These are phyloP conservation scores for Hylia prasina DNA, from an alignment of 2,113 vertebrate species.

Conservation along the genomic window DNA sequence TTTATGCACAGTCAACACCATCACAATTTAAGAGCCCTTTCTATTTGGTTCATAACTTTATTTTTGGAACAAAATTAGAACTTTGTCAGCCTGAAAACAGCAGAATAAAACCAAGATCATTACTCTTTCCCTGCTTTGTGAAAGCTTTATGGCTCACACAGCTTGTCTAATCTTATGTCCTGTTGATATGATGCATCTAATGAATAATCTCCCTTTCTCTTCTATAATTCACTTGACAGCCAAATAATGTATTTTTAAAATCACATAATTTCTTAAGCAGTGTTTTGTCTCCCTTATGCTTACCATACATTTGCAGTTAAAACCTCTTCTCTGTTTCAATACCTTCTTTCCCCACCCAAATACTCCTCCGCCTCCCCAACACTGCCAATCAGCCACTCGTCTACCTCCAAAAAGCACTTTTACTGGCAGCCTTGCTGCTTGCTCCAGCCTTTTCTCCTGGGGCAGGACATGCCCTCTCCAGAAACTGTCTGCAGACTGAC, in stretches of 20 bases:
- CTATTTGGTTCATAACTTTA: neutral
- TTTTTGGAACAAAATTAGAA: conserved; percentile 48
- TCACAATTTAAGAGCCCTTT: neutral
- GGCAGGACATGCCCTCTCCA: neutral
- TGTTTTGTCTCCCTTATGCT: neutral
- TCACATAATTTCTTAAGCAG: neutral
- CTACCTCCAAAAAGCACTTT: neutral
- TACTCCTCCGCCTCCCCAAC: neutral
- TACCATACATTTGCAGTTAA: neutral
- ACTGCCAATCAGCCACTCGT: neutral
- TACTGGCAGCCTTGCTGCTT: neutral
- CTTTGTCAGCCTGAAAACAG: conserved; percentile 24
- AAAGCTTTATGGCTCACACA: conserved; percentile 46
- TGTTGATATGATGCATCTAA: conserved; percentile 15
- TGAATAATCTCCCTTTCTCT: conserved; percentile 43
- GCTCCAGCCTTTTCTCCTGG: neutral
- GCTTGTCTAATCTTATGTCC: conserved; percentile 32
- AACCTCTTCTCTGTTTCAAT: neutral
- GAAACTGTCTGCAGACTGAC: neutral
- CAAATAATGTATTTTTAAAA: conserved; percentile 27
- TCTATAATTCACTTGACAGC: conserved; percentile 37
- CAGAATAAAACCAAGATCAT: conserved; percentile 30
- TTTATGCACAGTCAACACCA: neutral
- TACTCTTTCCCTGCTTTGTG: conserved; percentile 14
- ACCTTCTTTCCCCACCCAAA: neutral